Conservation (phyloP, 2,113 vertebrate genomes). For the Phaethornis superciliosus region DNA sequence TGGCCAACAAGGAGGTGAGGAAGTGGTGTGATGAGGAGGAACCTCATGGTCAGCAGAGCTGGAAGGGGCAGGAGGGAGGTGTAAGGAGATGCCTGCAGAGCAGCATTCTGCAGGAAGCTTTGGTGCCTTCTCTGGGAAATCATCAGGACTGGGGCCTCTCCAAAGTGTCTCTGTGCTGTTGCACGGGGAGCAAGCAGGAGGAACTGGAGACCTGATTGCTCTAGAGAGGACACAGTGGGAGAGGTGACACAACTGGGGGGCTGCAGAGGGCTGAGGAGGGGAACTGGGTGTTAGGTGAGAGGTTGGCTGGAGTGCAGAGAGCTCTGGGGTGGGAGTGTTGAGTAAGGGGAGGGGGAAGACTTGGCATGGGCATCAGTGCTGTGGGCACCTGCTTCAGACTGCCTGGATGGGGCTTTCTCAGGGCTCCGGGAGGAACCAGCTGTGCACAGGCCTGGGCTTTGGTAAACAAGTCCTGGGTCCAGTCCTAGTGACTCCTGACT, state of each 20-base stretch:
- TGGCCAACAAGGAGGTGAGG: background rate
- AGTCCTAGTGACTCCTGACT: background rate
- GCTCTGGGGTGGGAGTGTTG: background rate
- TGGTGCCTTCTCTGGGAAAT: background rate
- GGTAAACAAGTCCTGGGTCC: background rate
- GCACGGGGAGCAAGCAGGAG: background rate
- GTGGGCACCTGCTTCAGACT: fast-evolving
- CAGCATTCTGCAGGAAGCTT: background rate
- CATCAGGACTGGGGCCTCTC: fast-evolving
- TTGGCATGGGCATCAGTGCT: fast-evolving
- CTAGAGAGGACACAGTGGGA: background rate
- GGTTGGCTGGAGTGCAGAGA: background rate
- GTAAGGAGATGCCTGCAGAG: background rate
- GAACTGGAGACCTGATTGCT: fast-evolving
- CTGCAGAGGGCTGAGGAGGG: background rate
- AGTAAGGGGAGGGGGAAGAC: background rate
- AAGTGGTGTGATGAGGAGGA: background rate
- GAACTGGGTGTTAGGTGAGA: too few species aligned
- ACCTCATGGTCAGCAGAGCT: background rate
- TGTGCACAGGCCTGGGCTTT: background rate
- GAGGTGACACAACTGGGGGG: background rate
- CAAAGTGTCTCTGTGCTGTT: too few species aligned
- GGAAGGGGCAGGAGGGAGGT: background rate
- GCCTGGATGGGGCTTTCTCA: background rate
- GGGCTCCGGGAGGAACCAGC: background rate